phyloP scores from a whole-genome alignment of 2,888 invertebrate species.

The Ophioninae sp. region DNA sequence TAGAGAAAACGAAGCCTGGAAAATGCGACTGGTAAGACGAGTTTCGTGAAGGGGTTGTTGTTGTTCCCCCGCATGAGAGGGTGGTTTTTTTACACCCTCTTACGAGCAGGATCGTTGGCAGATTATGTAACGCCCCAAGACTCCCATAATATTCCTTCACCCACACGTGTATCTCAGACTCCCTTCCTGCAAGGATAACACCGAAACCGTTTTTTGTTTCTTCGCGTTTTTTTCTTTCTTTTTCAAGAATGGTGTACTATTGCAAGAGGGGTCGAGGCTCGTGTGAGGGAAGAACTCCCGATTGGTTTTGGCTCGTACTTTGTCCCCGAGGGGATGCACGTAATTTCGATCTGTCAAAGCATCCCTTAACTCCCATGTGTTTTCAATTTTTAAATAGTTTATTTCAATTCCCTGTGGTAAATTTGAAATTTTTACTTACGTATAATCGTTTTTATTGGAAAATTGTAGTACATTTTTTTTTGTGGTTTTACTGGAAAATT shows the following conservation, averaged over 20 bases:
- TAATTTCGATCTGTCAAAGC: slow-evolving; percentile 66
- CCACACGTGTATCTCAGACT: slow-evolving; percentile 39
- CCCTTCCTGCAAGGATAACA: slow-evolving; percentile 8
- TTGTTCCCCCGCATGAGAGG: slow-evolving; percentile 30
- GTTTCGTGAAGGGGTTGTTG: slow-evolving; percentile 44
- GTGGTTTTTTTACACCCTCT: slow-evolving; percentile 59
- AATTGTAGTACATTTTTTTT: no score
- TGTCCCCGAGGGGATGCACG: slow-evolving; percentile 71
- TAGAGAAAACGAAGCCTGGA: slow-evolving; percentile 45
- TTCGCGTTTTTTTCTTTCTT: not conserved
- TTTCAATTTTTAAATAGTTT: not conserved
- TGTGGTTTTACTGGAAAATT: no score
- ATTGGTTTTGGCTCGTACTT: slow-evolving; percentile 54
- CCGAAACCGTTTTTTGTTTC: slow-evolving; percentile 1
- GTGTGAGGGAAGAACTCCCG: not conserved
- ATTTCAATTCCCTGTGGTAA: not conserved
- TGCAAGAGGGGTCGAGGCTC: slow-evolving; percentile 51
- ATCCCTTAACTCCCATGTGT: not conserved
- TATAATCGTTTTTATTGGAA: no score
- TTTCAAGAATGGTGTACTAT: slow-evolving; percentile 54
- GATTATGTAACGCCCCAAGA: slow-evolving; percentile 51
- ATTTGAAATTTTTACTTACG: not conserved
- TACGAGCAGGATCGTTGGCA: slow-evolving; percentile 38
- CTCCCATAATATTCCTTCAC: slow-evolving; percentile 38
- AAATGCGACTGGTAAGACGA: slow-evolving; percentile 34